Percentiles rank a stretch among this genome's conserved stretches.
These are phyloP conservation scores for Engraulis encrasicolus DNA, from an alignment of 2,113 vertebrate species.

Conservation along the genomic window DNA sequence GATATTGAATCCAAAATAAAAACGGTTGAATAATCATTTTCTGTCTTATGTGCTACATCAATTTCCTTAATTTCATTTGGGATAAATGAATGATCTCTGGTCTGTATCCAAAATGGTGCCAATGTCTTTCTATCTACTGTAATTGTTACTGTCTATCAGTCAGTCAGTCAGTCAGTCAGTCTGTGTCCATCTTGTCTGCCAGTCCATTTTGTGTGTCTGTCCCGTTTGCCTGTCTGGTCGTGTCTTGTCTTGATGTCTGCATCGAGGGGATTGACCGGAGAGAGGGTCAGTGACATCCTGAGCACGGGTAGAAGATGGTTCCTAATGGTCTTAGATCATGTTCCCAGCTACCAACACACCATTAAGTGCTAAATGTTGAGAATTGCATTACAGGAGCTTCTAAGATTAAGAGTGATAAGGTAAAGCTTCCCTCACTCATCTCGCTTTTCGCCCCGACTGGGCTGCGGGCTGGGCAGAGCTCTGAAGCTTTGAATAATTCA, in stretches of 20 bases:
- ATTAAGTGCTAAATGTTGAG: constrained; percentile 88
- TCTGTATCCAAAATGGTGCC: constrained; percentile 37
- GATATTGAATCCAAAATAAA: too few species aligned
- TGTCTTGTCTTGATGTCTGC: constrained; percentile 43
- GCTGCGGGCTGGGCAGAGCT: constrained; percentile 78
- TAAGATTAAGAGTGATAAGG: constrained; percentile 87
- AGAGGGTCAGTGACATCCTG: constrained; percentile 70
- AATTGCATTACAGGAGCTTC: constrained; percentile 82
- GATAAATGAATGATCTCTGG: neutral
- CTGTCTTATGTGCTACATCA: too few species aligned
- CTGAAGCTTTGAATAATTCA: constrained; percentile 91
- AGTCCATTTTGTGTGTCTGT: constrained; percentile 49
- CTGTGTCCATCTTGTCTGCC: too few species aligned
- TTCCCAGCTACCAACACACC: constrained; percentile 74
- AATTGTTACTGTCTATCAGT: constrained; percentile 47
- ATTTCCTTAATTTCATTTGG: too few species aligned
- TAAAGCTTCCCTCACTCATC: constrained; percentile 82
- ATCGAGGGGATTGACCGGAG: constrained; percentile 63
- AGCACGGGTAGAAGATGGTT: constrained; percentile 79
- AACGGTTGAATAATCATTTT: too few species aligned
- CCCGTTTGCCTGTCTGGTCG: neutral
- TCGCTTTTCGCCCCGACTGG: constrained; percentile 75
- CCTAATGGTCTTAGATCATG: constrained; percentile 80
- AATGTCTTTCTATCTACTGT: constrained; percentile 51
- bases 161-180: constrained; percentile 53